Percentiles rank a stretch among this genome's conserved stretches.
Evolutionary conservation across 2,888 invertebrate species (phyloP).

Genomic region (Apamea anceps): DNA sequence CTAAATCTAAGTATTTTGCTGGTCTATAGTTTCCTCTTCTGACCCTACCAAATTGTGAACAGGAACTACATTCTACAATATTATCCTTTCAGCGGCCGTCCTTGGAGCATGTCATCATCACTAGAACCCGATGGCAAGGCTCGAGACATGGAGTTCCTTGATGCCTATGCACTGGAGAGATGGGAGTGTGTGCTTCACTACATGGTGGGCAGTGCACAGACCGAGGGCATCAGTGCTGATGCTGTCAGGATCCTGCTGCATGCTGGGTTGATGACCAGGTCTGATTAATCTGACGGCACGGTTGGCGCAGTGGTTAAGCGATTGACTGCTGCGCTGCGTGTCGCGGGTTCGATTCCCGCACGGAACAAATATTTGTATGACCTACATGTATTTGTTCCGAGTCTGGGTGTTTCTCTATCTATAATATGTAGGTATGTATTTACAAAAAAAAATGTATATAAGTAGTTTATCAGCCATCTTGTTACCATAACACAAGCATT

Average conservation of each 20-base stretch:
- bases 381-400: too few relatives aligned
- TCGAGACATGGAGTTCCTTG: constrained; percentile 96
- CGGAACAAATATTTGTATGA: too few relatives aligned
- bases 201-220: constrained; percentile 97
- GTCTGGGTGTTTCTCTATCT: too few relatives aligned
- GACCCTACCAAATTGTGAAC: background rate
- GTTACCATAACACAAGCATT: too few relatives aligned
- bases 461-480: too few relatives aligned
- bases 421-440: too few relatives aligned
- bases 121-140: constrained; percentile 96
- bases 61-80: background rate
- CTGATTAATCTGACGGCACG: too few relatives aligned
- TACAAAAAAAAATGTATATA: too few relatives aligned
- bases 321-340: too few relatives aligned
- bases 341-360: too few relatives aligned
- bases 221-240: constrained; percentile 97
- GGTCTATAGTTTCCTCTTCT: background rate
- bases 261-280: constrained; percentile 98
- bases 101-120: constrained; percentile 96
- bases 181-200: constrained; percentile 99
- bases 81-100: constrained; percentile 92
- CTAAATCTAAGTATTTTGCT: background rate
- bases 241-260: constrained; percentile 98
- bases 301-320: too few relatives aligned
- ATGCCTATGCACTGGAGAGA: constrained; percentile 97